phyloP scores from a whole-genome alignment of 2,113 vertebrate species.

The Archocentrus centrarchus region DNA sequence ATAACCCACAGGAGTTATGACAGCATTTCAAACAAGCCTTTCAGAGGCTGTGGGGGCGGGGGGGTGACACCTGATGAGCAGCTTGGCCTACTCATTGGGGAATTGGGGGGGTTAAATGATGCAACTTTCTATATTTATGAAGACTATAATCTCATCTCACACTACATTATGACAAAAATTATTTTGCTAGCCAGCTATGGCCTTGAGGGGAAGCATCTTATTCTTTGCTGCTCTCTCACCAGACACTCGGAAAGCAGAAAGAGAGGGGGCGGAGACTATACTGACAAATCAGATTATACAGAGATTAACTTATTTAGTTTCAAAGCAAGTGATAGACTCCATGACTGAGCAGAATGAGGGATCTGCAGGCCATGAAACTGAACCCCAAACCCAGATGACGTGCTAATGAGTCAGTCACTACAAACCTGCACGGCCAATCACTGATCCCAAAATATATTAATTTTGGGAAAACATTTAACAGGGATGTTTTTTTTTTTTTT shows the following conservation, averaged over 20 bases:
- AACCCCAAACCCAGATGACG: neutral
- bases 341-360: neutral
- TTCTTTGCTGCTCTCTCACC: neutral
- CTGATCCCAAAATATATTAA: neutral
- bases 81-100: neutral
- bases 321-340: neutral
- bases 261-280: neutral
- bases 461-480: neutral
- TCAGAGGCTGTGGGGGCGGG: neutral
- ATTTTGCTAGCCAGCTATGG: neutral
- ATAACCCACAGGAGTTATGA: neutral
- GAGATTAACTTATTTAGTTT: constrained; percentile 3
- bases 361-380: neutral
- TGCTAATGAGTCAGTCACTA: neutral
- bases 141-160: neutral
- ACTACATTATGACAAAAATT: neutral
- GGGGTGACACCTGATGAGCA: constrained; percentile 4
- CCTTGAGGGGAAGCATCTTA: neutral
- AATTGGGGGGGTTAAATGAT: neutral
- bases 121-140: constrained; percentile 2
- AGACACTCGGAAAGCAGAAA: neutral
- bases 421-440: neutral
- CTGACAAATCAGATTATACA: neutral
- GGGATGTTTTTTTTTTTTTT: neutral
- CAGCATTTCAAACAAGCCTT: neutral